Percentiles rank a stretch among this genome's conserved stretches.
These are phyloP conservation scores for Cepaea hortensis DNA, from an alignment of 2,888 invertebrate species.

Conservation along the genomic window DNA sequence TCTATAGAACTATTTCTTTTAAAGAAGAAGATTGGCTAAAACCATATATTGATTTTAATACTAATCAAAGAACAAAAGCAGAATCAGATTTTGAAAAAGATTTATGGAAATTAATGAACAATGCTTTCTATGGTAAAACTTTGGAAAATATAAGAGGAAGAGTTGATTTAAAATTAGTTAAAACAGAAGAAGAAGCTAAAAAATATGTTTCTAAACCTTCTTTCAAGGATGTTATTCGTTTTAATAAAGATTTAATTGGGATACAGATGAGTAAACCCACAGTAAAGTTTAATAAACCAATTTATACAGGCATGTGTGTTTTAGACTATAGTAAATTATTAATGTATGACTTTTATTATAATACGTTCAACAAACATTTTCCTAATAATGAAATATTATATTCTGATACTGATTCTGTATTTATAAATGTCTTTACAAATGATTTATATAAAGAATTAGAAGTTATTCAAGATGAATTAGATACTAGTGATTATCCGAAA, in stretches of 20 bases:
- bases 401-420: conserved; percentile 17
- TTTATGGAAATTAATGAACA: conserved; percentile 56
- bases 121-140: conserved; percentile 34
- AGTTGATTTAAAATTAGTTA: neutral
- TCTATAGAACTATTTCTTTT: conserved; percentile 61
- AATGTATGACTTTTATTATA: conserved; percentile 52
- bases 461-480: conserved; percentile 45
- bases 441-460: conserved; percentile 49
- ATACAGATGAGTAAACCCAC: conserved; percentile 37
- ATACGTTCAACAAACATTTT: conserved; percentile 31
- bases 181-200: neutral
- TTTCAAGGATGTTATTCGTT: conserved; percentile 44
- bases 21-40: conserved; percentile 63
- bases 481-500: conserved; percentile 49
- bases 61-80: conserved; percentile 58
- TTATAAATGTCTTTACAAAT: conserved; percentile 42
- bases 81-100: conserved; percentile 70
- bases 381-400: conserved; percentile 27
- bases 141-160: conserved; percentile 15
- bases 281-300: conserved; percentile 50
- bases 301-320: conserved; percentile 45
- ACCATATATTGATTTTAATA: conserved; percentile 67
- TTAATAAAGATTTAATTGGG: conserved; percentile 51
- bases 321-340: conserved; percentile 50
- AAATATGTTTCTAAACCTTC: conserved; percentile 12